Evolutionary conservation across 2,888 invertebrate species (phyloP).

Genomic region (Cosmia pyralina): DNA sequence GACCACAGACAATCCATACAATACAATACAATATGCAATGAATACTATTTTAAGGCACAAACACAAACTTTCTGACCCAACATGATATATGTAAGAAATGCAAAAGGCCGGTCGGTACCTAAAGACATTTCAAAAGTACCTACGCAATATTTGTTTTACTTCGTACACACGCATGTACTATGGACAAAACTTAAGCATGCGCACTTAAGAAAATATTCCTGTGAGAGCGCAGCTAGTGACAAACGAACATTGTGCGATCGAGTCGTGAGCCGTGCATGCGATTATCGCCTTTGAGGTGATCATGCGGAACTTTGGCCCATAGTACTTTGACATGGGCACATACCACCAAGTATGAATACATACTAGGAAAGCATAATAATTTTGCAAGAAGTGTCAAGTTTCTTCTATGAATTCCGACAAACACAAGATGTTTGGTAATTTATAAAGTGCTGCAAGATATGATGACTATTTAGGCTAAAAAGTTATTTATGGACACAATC

Average conservation of each 20-base stretch:
- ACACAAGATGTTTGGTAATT: constrained; percentile 5
- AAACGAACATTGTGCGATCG: no score
- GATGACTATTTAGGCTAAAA: neutral
- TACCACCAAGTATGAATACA: constrained; percentile 24
- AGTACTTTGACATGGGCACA: constrained; percentile 21
- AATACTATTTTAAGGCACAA: constrained; percentile 7
- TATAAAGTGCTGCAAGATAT: neutral
- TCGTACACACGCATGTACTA: constrained; percentile 6
- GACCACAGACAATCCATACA: neutral
- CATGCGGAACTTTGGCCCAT: no score
- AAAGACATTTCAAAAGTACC: constrained; percentile 34
- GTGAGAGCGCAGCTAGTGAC: no score
- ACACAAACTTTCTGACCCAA: constrained; percentile 8
- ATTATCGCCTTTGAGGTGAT: no score
- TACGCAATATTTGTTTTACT: constrained; percentile 30
- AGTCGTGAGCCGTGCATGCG: no score
- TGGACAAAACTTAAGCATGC: no score
- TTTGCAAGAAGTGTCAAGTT: constrained; percentile 31
- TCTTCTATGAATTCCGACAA: constrained; percentile 5
- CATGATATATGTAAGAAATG: constrained; percentile 21
- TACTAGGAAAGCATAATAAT: constrained; percentile 46
- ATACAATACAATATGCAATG: neutral
- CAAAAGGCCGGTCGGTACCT: neutral
- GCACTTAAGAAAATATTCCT: no score
- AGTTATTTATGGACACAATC: neutral